These are phyloP conservation scores for Polydrusus pterygomalis DNA, from an alignment of 2,888 invertebrate genomes.

Conservation along the genomic window DNA sequence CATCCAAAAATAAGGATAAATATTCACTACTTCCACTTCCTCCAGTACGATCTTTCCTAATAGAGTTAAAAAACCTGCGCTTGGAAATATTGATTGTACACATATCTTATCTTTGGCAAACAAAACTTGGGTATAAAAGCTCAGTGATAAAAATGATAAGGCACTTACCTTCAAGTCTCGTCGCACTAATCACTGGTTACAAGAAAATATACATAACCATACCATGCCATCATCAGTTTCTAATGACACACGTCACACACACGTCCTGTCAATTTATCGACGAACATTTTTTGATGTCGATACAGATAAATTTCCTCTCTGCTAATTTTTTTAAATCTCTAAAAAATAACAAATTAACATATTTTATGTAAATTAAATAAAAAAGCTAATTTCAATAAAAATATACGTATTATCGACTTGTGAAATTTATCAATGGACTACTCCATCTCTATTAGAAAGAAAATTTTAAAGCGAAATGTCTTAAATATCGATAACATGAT, in stretches of 20 bases:
- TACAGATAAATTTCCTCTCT: background rate
- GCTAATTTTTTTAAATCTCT: background rate
- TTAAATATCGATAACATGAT: background rate
- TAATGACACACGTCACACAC: constrained; percentile 63
- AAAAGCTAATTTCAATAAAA: no score
- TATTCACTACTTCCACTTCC: constrained; percentile 36
- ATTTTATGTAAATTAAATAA: no score
- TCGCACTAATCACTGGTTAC: constrained; percentile 62
- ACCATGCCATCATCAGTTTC: constrained; percentile 61
- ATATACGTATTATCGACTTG: background rate
- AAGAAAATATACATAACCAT: constrained; percentile 61
- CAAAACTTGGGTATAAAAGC: constrained; percentile 41
- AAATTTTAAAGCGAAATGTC: background rate
- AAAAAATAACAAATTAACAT: background rate
- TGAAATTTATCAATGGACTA: background rate
- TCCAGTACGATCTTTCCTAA: constrained; percentile 9
- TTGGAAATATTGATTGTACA: constrained; percentile 7
- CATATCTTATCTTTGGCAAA: constrained; percentile 39
- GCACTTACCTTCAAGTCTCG: constrained; percentile 64
- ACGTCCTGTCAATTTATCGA: constrained; percentile 24
- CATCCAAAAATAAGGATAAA: constrained; percentile 54
- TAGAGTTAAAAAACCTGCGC: constrained; percentile 46
- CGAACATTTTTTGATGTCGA: constrained; percentile 10
- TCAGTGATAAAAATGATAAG: constrained; percentile 51
- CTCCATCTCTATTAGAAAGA: background rate